A percentile compares a stretch with the other conserved stretches of the same genome.
These are phyloP conservation scores for Ramphastos sulfuratus DNA, from an alignment of 2,113 vertebrate genomes.

Conservation along the genomic window DNA sequence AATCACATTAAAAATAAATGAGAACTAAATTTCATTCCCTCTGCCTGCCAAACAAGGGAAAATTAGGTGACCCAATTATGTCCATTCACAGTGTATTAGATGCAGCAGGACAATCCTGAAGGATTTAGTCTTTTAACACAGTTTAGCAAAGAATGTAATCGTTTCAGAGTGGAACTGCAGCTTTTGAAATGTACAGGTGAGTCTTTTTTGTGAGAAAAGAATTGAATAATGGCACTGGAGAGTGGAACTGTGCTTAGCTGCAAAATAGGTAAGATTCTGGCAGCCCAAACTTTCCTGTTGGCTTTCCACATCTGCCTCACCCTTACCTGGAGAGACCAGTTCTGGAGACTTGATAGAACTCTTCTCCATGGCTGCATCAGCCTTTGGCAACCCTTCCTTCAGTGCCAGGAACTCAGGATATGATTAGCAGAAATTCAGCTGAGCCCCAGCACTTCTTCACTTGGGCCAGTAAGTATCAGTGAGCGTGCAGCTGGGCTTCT, in stretches of 20 bases:
- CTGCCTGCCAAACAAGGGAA: neutral
- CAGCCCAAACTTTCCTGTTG: neutral
- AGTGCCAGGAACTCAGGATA: neutral
- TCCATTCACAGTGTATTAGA: neutral
- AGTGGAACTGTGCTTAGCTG: neutral
- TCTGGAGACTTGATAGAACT: neutral
- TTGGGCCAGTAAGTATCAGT: neutral
- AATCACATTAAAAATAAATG: slow-evolving; percentile 33
- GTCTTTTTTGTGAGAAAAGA: neutral
- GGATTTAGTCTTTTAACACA: neutral
- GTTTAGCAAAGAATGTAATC: neutral
- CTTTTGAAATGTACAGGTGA: neutral
- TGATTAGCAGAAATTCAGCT: neutral
- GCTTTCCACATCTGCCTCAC: neutral
- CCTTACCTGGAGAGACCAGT: neutral
- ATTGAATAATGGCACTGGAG: neutral
- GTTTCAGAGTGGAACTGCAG: neutral
- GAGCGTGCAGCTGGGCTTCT: neutral
- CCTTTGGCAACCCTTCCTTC: neutral
- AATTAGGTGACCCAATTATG: slow-evolving; percentile 50
- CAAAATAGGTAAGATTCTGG: neutral
- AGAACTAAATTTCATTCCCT: slow-evolving; percentile 27
- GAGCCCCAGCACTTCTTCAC: neutral
- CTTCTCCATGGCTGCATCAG: neutral
- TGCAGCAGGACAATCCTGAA: neutral